Evolutionary conservation across 2,888 invertebrate genomes (phyloP), one percentile per base, ranked within the genome.

Genomic region (Trichacis sp.): DNA sequence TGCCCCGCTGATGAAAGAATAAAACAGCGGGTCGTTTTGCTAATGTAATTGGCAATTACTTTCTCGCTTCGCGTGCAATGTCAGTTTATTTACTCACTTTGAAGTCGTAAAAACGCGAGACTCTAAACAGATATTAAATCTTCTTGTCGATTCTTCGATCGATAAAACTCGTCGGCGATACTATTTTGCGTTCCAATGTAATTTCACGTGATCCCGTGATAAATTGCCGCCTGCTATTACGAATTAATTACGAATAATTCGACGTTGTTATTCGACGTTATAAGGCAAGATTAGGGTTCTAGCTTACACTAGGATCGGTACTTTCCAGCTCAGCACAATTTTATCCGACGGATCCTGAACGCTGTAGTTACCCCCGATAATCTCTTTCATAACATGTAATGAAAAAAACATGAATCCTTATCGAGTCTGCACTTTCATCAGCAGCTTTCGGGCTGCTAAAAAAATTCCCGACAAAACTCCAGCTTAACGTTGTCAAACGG

Each of bases 341-440:
- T 45, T 19, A 19, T 19, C 19, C 45, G 45, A 45, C 45, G 45
- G 45, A 20, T 45, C 45, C 45, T 19, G 45, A 45, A 19, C n/a
- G 45, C 20, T 45, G 45, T 20, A 45, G 11, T 45, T 45, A 19
- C 6, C 20, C 11, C 12, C n/a, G 45, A 18, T 45, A 45, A 40
- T 40, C 40, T 40, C 40, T 15, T 40, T 40, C 14, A 40, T 14
- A 40, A 14, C 40, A 2, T 40, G 14, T 40, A 40, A 40, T 40
- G 40, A 40, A 14, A 40, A 40, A 40, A 40, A 40, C 14, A 40
- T 40, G 14, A 40, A 12, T 40, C 40, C 15, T 15, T 12, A 14
- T 14, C 4, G 12, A 40, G 4, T 15, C 14, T 9, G 4, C 3
- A 9, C 40, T 40, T 40, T 40, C 15, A 15, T 15, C 40, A 14